phyloP scores from a whole-genome alignment of 2,113 vertebrate species.

The Cygnus atratus region DNA sequence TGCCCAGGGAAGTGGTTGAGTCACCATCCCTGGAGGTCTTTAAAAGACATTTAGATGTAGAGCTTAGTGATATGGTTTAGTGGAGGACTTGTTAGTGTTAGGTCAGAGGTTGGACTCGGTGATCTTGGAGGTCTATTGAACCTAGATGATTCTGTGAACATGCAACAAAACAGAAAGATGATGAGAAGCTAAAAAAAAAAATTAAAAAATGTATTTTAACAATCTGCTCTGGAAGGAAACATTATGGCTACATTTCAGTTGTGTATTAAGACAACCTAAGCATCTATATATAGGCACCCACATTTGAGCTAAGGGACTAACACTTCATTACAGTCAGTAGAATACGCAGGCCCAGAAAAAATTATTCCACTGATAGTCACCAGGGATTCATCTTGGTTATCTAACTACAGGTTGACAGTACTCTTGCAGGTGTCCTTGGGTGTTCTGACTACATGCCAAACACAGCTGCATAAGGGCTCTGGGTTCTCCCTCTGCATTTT shows the following conservation, averaged over 20 bases:
- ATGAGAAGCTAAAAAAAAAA: neutral
- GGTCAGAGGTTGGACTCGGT: no score
- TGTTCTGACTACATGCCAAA: neutral
- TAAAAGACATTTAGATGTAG: no score
- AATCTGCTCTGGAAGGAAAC: neutral
- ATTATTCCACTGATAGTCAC: neutral
- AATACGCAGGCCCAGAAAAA: neutral
- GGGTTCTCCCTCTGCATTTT: neutral
- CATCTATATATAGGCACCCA: fast-evolving
- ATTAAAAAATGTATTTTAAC: no score
- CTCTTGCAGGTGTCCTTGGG: neutral
- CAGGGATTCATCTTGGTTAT: neutral
- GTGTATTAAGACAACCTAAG: neutral
- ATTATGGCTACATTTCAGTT: neutral
- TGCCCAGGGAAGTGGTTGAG: no score
- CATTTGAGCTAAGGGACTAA: neutral
- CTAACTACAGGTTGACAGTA: neutral
- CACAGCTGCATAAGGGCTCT: neutral
- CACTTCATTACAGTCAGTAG: neutral
- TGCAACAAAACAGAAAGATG: neutral
- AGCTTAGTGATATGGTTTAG: no score
- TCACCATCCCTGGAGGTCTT: no score
- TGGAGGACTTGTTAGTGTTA: no score
- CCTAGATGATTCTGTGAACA: no score
- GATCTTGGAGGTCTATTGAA: no score